phyloP scores from a whole-genome alignment of 2,888 invertebrate genomes.

The Ypsolopha scabrella region DNA sequence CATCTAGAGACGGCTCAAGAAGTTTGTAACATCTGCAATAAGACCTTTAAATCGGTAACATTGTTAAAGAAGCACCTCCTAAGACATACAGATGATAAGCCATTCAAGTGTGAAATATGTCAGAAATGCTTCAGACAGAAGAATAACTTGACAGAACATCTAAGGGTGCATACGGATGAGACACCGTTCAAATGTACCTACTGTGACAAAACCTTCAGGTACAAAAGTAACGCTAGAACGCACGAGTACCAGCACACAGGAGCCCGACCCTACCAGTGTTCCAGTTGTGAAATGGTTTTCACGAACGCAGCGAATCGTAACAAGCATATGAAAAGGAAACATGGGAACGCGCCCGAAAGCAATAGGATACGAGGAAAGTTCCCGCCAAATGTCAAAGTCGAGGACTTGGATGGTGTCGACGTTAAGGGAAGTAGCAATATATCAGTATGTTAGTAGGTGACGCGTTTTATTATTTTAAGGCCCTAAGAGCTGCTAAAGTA shows the following conservation, averaged over 20 bases:
- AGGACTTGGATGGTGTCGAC: not conserved
- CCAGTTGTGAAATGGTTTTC: slow-evolving; percentile 70
- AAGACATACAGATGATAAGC: not conserved
- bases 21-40: slow-evolving; percentile 5
- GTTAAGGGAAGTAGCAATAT: no score
- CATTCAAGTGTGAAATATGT: slow-evolving; percentile 6
- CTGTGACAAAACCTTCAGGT: slow-evolving; percentile 74
- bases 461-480: no score
- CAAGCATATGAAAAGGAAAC: slow-evolving; percentile 76
- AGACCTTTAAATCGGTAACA: not conserved
- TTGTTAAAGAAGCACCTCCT: not conserved
- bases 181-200: slow-evolving; percentile 77
- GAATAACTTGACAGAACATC: slow-evolving; percentile 72
- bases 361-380: slow-evolving; percentile 20
- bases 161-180: slow-evolving; percentile 74
- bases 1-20: slow-evolving; percentile 5
- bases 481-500: no score
- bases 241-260: slow-evolving; percentile 72
- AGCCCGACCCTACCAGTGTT: slow-evolving; percentile 73
- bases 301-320: slow-evolving; percentile 80
- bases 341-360: slow-evolving; percentile 34
- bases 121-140: slow-evolving; percentile 47
- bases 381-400: not conserved
- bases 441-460: no score
- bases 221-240: slow-evolving; percentile 73